phyloP scores from a whole-genome alignment of 2,113 vertebrate species.

The Channa maculata region DNA sequence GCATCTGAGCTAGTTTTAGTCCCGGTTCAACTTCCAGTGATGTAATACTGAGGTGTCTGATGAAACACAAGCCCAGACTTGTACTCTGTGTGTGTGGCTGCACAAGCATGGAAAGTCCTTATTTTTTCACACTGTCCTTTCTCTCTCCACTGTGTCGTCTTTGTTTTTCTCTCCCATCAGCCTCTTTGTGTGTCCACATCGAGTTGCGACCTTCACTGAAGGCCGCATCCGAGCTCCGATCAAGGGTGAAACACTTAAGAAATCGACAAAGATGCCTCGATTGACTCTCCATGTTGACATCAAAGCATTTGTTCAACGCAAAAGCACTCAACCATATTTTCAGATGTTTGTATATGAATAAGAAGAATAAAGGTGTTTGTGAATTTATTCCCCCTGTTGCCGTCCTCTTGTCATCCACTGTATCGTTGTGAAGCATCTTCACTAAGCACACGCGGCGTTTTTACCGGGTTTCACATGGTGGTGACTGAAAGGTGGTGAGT shows the following conservation, averaged over 20 bases:
- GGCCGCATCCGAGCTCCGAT: constrained; percentile 6
- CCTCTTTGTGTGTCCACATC: constrained; percentile 20
- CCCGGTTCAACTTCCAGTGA: neutral
- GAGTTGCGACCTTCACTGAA: constrained; percentile 37
- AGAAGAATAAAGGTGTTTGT: neutral
- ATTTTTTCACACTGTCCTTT: neutral
- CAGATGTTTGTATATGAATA: constrained; percentile 69
- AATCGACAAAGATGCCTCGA: constrained; percentile 5
- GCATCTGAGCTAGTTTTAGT: constrained; percentile 31
- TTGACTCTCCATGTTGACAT: constrained; percentile 4
- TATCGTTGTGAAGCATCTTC: too few species aligned
- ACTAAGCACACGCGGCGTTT: too few species aligned
- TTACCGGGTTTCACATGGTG: too few species aligned
- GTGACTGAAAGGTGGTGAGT: neutral
- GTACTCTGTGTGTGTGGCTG: neutral
- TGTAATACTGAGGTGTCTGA: constrained; percentile 9
- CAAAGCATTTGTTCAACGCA: constrained; percentile 18
- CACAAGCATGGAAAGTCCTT: too few species aligned
- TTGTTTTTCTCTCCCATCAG: constrained; percentile 30
- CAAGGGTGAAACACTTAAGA: neutral
- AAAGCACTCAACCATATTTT: constrained; percentile 13
- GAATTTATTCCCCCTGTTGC: neutral
- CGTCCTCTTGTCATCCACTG: too few species aligned
- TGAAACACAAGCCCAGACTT: constrained; percentile 6
- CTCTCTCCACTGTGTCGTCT: constrained; percentile 18